Conservation (phyloP, 2,888 invertebrate species). For the Morpho deidamia region DNA sequence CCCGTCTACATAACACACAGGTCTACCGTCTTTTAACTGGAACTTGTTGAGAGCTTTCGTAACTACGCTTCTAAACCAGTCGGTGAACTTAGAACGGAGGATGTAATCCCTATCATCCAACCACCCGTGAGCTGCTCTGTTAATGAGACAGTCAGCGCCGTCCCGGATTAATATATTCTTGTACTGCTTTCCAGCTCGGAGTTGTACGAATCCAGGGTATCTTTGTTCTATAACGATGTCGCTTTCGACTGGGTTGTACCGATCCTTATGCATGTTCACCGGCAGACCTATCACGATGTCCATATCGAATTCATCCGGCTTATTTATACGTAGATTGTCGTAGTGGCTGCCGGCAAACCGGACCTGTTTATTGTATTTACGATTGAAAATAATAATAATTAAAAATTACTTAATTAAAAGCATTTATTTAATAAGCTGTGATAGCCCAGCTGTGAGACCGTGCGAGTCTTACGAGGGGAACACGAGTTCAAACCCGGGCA, state of each 20-base stretch:
- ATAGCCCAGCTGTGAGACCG: too few relatives aligned
- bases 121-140: conserved; percentile 56
- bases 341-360: conserved; percentile 80
- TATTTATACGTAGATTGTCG: conserved; percentile 75
- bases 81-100: conserved; percentile 59
- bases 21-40: conserved; percentile 13
- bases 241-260: conserved; percentile 35
- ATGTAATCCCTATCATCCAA: conserved; percentile 57
- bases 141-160: conserved; percentile 40
- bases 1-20: conserved; percentile 40
- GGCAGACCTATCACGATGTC: conserved; percentile 76
- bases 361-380: conserved; percentile 31
- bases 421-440: too few relatives aligned
- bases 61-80: conserved; percentile 76
- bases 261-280: conserved; percentile 38
- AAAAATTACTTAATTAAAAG: too few relatives aligned
- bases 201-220: conserved; percentile 62
- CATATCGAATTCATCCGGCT: conserved; percentile 75
- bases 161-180: conserved; percentile 41
- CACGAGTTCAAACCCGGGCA: too few relatives aligned
- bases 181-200: conserved; percentile 55
- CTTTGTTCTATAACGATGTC: conserved; percentile 54
- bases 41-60: conserved; percentile 53
- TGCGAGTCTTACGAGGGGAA: too few relatives aligned
- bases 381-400: too few relatives aligned